phyloP scores from a whole-genome alignment of 2,888 invertebrate genomes.

The Drosophila recens region DNA sequence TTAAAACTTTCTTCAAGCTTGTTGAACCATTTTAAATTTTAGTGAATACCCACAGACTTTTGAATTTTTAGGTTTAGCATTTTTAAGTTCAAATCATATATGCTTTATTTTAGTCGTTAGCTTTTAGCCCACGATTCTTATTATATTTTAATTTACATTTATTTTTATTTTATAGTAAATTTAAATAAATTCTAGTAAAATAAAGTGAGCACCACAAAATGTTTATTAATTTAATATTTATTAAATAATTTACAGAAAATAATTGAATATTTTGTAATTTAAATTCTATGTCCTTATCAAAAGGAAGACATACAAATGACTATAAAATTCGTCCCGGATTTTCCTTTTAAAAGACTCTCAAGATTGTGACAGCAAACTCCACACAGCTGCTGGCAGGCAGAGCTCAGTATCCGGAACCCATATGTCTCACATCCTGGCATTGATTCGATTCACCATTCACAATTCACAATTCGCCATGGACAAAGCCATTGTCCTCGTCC shows the following conservation, averaged over 20 bases:
- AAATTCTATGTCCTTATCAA: neutral
- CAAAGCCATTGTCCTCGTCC: slow-evolving; percentile 61
- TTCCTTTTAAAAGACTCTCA: slow-evolving; percentile 8
- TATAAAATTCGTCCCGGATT: neutral
- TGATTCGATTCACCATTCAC: slow-evolving; percentile 55
- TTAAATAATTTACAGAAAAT: too few species aligned
- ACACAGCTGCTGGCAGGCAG: slow-evolving; percentile 28
- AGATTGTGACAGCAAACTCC: slow-evolving; percentile 5
- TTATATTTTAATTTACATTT: neutral
- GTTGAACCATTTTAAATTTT: too few species aligned
- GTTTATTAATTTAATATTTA: too few species aligned
- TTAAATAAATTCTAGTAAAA: neutral
- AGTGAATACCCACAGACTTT: too few species aligned
- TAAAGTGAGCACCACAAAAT: neutral
- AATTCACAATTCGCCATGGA: slow-evolving; percentile 50
- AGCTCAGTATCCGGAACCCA: slow-evolving; percentile 30
- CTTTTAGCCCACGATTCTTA: neutral
- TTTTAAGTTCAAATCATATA: too few species aligned
- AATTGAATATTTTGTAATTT: neutral
- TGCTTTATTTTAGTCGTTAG: too few species aligned
- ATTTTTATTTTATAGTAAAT: neutral
- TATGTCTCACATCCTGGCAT: slow-evolving; percentile 51
- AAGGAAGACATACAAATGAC: neutral
- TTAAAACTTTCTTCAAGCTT: too few species aligned
- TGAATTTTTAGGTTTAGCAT: too few species aligned